Base-by-base conservation (phyloP, 2,797 vertebrate genomes). In the Trachops cirrhosus region DNA sequence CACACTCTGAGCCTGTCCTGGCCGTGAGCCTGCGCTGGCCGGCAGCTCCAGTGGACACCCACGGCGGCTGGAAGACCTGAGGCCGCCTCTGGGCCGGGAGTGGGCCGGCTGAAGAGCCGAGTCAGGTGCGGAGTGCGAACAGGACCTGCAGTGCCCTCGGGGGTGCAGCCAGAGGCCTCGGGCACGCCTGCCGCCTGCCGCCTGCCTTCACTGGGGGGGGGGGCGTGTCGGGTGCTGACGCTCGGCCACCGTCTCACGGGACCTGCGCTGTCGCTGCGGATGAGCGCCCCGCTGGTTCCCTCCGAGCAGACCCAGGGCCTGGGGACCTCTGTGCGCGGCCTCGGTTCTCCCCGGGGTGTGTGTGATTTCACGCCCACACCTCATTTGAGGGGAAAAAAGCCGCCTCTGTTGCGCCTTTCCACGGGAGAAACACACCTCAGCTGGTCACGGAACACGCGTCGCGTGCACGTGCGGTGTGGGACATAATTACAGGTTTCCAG, bases 161-260 rank as follows among this genome's bases (percentile, higher is more conserved):
- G 2, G 2, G 4, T 3, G 32, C 6, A 0, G 0, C 32, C 2
- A 1, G 3, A 2, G 2, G 11, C 1, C 2, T 0, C 14, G 12
- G 71, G 34, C 11, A 26, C 21, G 15, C 29, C 52, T 5, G 2
- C 18, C n/a, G n/a, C n/a, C n/a, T n/a, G n/a, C n/a, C n/a, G n/a
- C n/a, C n/a, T n/a, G n/a, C n/a, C n/a, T n/a, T n/a, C n/a, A n/a
- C n/a, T n/a, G n/a, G n/a, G n/a, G n/a, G n/a, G n/a, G n/a, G n/a
- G n/a, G n/a, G n/a, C n/a, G n/a, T n/a, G n/a, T n/a, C n/a, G n/a
- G n/a, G n/a, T n/a, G n/a, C n/a, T n/a, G n/a, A n/a, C n/a, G n/a
- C n/a, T n/a, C n/a, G n/a, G 2, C 18, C n/a, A 14, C 0, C 7
- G 18, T 11, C 73, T 22, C 41, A 1, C 0, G 6, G 5, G 9